Conservation (phyloP, 2,888 invertebrate genomes). For the Iphiclides podalirius region DNA sequence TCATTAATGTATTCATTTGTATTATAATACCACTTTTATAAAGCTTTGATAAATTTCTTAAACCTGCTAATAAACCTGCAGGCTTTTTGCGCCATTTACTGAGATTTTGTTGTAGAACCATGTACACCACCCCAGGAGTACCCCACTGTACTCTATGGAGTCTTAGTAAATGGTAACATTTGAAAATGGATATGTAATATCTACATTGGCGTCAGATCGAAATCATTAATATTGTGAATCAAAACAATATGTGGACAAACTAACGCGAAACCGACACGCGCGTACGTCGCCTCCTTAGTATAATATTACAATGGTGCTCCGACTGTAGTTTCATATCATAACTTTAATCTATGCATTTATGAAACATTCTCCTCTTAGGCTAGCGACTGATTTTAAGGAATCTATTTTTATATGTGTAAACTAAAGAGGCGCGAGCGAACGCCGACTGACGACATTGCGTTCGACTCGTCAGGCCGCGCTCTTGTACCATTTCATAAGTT, state of each 20-base stretch:
- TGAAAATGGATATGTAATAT: too few species aligned
- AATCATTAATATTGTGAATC: too few species aligned
- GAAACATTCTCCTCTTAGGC: constrained; percentile 61
- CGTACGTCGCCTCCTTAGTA: constrained; percentile 26
- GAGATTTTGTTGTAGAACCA: too few species aligned
- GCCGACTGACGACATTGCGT: constrained; percentile 6
- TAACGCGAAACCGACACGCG: constrained; percentile 5
- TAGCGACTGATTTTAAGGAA: constrained; percentile 51
- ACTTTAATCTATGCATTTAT: constrained; percentile 69
- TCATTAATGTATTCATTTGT: too few species aligned
- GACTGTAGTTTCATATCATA: constrained; percentile 75
- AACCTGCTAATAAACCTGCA: too few species aligned
- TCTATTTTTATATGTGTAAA: constrained; percentile 72
- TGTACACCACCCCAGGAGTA: too few species aligned
- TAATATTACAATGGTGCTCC: constrained; percentile 67
- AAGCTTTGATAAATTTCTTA: too few species aligned
- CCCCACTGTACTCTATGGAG: too few species aligned
- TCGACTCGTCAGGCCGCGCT: constrained; percentile 15
- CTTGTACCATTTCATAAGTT: constrained; percentile 41
- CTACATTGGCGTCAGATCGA: too few species aligned
- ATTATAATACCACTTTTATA: too few species aligned
- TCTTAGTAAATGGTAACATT: too few species aligned
- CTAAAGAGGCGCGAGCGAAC: constrained; percentile 25
- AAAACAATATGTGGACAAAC: constrained; percentile 8
- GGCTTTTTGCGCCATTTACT: too few species aligned